phyloP scores from a whole-genome alignment of 2,888 invertebrate genomes.

The Petrolisthes manimaculis region DNA sequence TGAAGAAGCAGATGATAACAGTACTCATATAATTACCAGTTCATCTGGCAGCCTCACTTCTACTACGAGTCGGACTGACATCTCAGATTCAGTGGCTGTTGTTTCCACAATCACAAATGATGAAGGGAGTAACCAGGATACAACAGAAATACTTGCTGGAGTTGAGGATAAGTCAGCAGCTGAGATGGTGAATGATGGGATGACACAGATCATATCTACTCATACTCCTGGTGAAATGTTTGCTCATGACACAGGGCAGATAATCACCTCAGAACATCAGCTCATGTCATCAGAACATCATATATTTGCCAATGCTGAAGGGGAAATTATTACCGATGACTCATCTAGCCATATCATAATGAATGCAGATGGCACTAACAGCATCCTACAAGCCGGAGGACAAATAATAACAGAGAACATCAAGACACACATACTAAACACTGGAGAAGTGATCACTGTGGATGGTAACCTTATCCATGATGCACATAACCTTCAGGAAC shows the following conservation, averaged over 20 bases:
- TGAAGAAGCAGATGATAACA: slow-evolving; percentile 36
- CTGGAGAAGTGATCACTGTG: slow-evolving; percentile 43
- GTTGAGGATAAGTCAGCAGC: not conserved
- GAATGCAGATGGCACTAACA: slow-evolving; percentile 37
- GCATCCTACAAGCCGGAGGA: slow-evolving; percentile 34
- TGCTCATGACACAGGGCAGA: slow-evolving; percentile 30
- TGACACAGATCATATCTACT: slow-evolving; percentile 35
- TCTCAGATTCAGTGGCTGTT: not conserved
- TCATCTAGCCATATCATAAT: slow-evolving; percentile 46
- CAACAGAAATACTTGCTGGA: not conserved
- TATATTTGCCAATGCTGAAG: not conserved
- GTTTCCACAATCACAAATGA: not conserved
- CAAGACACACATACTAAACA: slow-evolving; percentile 36
- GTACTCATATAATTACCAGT: not conserved
- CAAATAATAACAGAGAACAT: slow-evolving; percentile 25
- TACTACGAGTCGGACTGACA: not conserved
- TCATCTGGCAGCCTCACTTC: not conserved
- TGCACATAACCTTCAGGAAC: slow-evolving; percentile 21
- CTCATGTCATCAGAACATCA: slow-evolving; percentile 12
- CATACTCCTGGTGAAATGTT: slow-evolving; percentile 34
- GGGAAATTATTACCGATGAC: slow-evolving; percentile 28
- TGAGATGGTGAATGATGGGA: slow-evolving; percentile 22
- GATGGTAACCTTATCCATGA: slow-evolving; percentile 31
- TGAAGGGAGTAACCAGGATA: not conserved
- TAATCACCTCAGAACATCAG: slow-evolving; percentile 23